These are phyloP conservation scores for Andrena flavipes DNA, from an alignment of 2,888 invertebrate species.

Conservation along the genomic window DNA sequence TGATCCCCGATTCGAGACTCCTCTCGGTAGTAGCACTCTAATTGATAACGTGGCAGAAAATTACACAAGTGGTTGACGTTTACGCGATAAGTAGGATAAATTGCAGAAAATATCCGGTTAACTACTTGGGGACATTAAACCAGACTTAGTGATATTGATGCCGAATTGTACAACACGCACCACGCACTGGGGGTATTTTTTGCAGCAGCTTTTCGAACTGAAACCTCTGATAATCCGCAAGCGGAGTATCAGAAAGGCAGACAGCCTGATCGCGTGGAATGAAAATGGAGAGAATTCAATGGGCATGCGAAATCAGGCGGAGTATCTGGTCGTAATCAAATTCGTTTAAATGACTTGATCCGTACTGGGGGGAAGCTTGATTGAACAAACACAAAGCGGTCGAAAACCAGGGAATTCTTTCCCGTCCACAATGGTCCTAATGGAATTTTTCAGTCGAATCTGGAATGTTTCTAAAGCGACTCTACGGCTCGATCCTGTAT, in stretches of 20 bases:
- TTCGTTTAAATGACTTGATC: constrained; percentile 47
- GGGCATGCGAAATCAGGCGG: constrained; percentile 1
- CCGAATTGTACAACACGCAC: neutral
- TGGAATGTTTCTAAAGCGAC: neutral
- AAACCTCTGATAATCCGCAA: neutral
- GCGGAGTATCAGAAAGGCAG: neutral
- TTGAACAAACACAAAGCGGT: constrained; percentile 41
- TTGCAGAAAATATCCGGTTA: too few relatives aligned
- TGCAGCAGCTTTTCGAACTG: neutral
- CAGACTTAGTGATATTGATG: too few relatives aligned
- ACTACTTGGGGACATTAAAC: too few relatives aligned
- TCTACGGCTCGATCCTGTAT: neutral
- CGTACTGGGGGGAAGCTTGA: constrained; percentile 11
- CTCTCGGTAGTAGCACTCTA: neutral
- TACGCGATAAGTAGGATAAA: neutral
- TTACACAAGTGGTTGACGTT: neutral
- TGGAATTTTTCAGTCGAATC: constrained; percentile 25
- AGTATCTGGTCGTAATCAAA: constrained; percentile 39
- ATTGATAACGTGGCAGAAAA: constrained; percentile 16
- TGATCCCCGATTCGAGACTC: constrained; percentile 17
- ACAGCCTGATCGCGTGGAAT: constrained; percentile 23
- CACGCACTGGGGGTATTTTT: neutral
- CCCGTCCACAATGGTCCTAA: neutral
- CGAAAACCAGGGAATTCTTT: constrained; percentile 35
- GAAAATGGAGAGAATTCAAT: constrained; percentile 32